Conservation (phyloP, 2,888 invertebrate species). For the Plebejus anna region DNA sequence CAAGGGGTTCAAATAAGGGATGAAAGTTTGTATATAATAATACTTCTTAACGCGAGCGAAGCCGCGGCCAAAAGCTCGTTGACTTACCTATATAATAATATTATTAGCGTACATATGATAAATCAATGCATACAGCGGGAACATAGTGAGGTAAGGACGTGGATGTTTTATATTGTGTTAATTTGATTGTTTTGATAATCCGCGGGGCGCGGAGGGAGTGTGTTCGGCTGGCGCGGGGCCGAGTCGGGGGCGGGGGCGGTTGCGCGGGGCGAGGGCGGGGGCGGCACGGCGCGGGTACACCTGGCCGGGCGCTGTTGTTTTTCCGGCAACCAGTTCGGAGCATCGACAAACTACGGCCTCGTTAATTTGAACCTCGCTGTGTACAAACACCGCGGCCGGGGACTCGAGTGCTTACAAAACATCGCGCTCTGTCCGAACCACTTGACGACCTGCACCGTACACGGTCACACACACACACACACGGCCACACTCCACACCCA, state of each 20-base stretch:
- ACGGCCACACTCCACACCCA: background rate
- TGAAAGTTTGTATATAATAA: too few relatives aligned
- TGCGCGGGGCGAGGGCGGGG: background rate
- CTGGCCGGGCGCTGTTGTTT: conserved; percentile 54
- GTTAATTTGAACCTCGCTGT: conserved; percentile 59
- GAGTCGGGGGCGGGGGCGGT: background rate
- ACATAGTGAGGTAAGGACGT: too few relatives aligned
- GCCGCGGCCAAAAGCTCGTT: too few relatives aligned
- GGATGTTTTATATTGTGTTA: background rate
- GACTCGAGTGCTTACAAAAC: conserved; percentile 26
- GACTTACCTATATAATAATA: too few relatives aligned
- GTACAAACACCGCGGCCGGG: conserved; percentile 46
- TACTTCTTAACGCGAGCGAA: too few relatives aligned
- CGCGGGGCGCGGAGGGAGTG: background rate
- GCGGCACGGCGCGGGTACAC: conserved; percentile 41
- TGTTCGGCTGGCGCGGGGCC: background rate
- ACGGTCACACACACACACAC: background rate
- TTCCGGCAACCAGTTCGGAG: conserved; percentile 54
- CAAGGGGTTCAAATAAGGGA: too few relatives aligned
- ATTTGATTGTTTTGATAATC: background rate
- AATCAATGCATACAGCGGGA: too few relatives aligned
- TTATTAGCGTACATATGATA: too few relatives aligned
- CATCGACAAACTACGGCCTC: conserved; percentile 52
- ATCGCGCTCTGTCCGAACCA: conserved; percentile 24
- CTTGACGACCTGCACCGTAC: conserved; percentile 7